Evolutionary conservation across 2,888 invertebrate genomes (phyloP).

Genomic region (Myopa tessellatipennis): DNA sequence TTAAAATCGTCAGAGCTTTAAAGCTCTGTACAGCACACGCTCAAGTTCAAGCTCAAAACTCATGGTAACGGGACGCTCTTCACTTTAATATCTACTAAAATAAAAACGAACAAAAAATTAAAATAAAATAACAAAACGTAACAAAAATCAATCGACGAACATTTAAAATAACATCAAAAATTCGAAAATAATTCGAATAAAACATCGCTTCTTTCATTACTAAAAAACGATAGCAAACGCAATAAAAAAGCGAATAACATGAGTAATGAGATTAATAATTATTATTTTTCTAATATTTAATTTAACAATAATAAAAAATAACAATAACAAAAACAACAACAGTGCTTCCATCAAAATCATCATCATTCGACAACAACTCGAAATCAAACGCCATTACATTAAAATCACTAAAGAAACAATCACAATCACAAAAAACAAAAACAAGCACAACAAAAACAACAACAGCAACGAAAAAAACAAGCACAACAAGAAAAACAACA

Average conservation of each 20-base stretch:
- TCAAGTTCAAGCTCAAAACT: constrained; percentile 36
- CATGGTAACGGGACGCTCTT: constrained; percentile 48
- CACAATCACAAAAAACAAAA: constrained; percentile 23
- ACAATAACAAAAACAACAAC: constrained; percentile 13
- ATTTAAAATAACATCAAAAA: background rate
- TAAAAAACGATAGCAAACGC: background rate
- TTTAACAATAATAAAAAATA: constrained; percentile 25
- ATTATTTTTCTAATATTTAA: background rate
- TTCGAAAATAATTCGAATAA: background rate
- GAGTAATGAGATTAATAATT: background rate
- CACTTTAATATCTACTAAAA: constrained; percentile 41
- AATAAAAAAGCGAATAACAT: background rate
- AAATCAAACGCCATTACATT: background rate
- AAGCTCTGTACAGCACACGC: background rate
- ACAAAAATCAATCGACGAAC: background rate
- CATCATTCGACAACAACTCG: background rate
- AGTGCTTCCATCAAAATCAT: constrained; percentile 19
- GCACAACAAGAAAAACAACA: constrained; percentile 32
- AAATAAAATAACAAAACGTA: constrained; percentile 6
- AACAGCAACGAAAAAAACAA: constrained; percentile 31
- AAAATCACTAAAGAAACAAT: background rate
- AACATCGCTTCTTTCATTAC: background rate
- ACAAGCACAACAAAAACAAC: constrained; percentile 30
- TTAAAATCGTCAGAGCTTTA: background rate
- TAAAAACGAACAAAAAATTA: constrained; percentile 6